These are phyloP conservation scores for Tragelaphus imberbis DNA, from an alignment of 2,113 vertebrate genomes.

Conservation along the genomic window DNA sequence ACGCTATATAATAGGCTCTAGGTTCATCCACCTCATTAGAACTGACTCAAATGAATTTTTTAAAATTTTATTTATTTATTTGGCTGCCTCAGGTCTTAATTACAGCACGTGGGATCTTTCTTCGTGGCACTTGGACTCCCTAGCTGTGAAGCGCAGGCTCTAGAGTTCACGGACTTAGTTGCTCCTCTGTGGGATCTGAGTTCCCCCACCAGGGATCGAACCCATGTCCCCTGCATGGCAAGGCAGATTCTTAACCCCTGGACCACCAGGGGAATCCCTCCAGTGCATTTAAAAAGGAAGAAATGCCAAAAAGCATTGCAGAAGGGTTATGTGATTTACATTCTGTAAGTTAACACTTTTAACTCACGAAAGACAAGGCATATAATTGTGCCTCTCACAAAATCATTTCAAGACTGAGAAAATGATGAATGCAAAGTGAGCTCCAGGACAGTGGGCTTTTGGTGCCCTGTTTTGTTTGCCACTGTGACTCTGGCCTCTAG, in stretches of 20 bases:
- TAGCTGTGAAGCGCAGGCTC: not conserved
- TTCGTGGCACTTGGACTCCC: not conserved
- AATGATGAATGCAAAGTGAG: not conserved
- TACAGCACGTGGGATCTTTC: not conserved
- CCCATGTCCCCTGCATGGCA: not conserved
- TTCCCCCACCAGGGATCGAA: not conserved
- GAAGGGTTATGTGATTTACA: conserved; percentile 5
- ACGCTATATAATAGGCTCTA: not conserved
- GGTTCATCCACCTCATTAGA: not conserved
- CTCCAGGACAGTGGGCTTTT: not conserved
- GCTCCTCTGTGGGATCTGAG: not conserved
- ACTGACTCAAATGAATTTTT: not conserved
- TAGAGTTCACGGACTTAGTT: not conserved
- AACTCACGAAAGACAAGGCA: not conserved
- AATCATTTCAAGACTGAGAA: not conserved
- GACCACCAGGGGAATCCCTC: not conserved
- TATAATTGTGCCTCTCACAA: not conserved
- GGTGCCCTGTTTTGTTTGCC: not conserved
- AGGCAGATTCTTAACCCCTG: not conserved
- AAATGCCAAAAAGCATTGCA: not conserved
- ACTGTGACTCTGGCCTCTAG: accelerated
- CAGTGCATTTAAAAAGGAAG: conserved; percentile 1
- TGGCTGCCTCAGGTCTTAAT: not conserved
- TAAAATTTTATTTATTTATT: not conserved
- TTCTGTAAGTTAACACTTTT: not conserved